These are phyloP conservation scores for Eueides isabella DNA, from an alignment of 1,140 invertebrate species.

Conservation along the genomic window DNA sequence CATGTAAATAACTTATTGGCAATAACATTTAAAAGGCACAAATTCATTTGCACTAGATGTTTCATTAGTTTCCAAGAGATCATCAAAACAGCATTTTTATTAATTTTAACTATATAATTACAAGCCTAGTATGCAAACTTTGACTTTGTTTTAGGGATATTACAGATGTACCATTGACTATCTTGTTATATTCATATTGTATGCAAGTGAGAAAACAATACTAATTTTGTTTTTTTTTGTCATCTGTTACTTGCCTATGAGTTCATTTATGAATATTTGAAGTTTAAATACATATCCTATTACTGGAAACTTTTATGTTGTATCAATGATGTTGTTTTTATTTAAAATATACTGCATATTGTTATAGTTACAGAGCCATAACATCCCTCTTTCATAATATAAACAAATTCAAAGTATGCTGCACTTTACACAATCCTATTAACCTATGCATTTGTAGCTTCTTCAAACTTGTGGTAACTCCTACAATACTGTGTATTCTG, in stretches of 20 bases:
- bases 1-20: conserved; percentile 18
- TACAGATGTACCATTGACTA: too few species aligned
- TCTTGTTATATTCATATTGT: too few species aligned
- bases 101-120: not conserved
- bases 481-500: conserved; percentile 18
- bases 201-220: too few species aligned
- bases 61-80: conserved; percentile 30
- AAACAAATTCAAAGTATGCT: not conserved
- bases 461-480: conserved; percentile 35
- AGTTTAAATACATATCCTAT: too few species aligned
- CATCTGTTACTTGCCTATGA: too few species aligned
- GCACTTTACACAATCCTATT: not conserved
- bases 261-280: too few species aligned
- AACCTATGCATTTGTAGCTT: not conserved
- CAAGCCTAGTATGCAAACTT: not conserved
- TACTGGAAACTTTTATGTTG: too few species aligned
- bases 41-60: conserved; percentile 60
- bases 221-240: too few species aligned
- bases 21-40: conserved; percentile 53
- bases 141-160: not conserved
- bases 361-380: too few species aligned
- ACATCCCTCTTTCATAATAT: not conserved
- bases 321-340: too few species aligned
- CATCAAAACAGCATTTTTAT: conserved; percentile 13
- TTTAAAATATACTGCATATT: too few species aligned